phyloP scores from a whole-genome alignment of 2,888 invertebrate genomes.

The Hedya salicella region DNA sequence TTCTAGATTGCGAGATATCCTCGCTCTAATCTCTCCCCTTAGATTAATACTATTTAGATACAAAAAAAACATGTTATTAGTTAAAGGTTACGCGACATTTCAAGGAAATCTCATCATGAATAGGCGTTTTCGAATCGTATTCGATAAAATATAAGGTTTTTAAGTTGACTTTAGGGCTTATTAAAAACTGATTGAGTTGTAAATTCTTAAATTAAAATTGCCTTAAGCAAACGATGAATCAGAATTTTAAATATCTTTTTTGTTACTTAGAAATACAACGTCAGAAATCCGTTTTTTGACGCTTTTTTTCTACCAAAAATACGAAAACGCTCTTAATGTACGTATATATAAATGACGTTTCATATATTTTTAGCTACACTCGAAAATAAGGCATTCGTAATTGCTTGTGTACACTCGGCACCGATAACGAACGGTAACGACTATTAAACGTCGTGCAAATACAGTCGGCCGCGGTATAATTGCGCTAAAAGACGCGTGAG shows the following conservation, averaged over 20 bases:
- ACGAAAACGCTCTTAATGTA: no score
- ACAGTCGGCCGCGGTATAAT: slow-evolving; percentile 24
- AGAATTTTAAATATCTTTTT: no score
- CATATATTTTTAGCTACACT: neutral
- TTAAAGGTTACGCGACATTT: neutral
- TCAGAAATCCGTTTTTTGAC: no score
- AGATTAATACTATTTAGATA: neutral
- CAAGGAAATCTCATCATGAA: no score
- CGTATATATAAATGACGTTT: neutral
- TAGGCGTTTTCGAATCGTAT: no score
- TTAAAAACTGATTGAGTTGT: no score
- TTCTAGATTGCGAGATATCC: neutral
- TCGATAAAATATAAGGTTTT: no score
- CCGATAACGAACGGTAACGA: slow-evolving; percentile 10
- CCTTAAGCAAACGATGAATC: no score
- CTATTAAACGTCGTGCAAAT: slow-evolving; percentile 7
- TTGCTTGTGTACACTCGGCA: neutral
- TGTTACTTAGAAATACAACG: no score
- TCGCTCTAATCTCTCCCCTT: neutral
- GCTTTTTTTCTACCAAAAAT: no score
- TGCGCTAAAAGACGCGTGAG: slow-evolving; percentile 32
- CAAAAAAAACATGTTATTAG: neutral
- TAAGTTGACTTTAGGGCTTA: no score
- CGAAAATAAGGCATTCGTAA: slow-evolving; percentile 3
- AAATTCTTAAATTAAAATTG: no score